Evolutionary conservation across 2,888 invertebrate species (phyloP), one percentile per base, ranked within the genome.

Genomic region (Platerodrilus igneus): DNA sequence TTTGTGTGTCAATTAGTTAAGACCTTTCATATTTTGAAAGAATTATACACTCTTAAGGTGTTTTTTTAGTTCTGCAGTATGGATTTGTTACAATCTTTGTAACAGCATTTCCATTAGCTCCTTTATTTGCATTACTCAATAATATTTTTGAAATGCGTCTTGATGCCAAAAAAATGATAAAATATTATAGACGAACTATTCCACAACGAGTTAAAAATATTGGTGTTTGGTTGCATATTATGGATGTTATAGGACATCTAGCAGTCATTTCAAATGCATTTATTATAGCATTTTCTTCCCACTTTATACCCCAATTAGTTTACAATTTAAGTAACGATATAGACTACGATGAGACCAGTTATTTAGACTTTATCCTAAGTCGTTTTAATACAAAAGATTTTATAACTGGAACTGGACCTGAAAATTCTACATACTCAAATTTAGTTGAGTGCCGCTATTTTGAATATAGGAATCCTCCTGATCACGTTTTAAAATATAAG

Each of bases 61-160:
- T 37, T 36, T 46, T 68, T 71, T 15, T 61, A 86, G 88, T 88
- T 36, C 70, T 90, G 13, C 90, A 90, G 66, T 91, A 83, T 68
- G 90, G 90, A 2, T 90, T 90, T 60, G 80, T 88, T 15, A 89
- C 87, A 0, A 74, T 91, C 25, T 91, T 91, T 59, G 88, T 89
- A 15, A 79, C 86, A 18, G 89, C 89, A 2, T 90, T 91, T 67
- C 90, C 90, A 0, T 62, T 91, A 45, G 90, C 87, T 0, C 90
- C 90, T 1, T 64, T 90, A 1, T 82, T 89, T 66, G 88, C 89
- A 1, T 68, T 90, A 20, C 67, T 86, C 16, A 90, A 89, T 64
- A 91, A 91, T 63, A 73, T 88, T 13, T 68, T 91, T 28, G 90
- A 91, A 68, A 85, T 90, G 71, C 75, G 89, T 15, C 67, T 86